A percentile compares a stretch with the other conserved stretches of the same genome.
Evolutionary conservation across 2,113 vertebrate species (phyloP).

Genomic region (Lichenostomus cassidix): DNA sequence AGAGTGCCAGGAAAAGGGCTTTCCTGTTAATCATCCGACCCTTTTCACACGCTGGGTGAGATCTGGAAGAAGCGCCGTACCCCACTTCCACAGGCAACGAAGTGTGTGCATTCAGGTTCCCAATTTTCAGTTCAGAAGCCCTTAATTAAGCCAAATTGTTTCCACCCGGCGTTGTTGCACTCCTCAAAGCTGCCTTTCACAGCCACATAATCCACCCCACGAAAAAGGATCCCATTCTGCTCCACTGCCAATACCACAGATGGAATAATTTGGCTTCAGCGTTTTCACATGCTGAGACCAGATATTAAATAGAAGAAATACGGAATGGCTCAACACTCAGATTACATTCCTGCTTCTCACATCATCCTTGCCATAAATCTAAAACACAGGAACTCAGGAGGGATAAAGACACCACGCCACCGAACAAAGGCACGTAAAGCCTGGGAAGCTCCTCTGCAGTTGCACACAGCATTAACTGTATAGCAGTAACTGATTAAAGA

Average conservation of each 20-base stretch:
- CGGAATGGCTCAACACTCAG: neutral
- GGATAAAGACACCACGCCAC: constrained; percentile 22
- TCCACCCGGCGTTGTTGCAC: neutral
- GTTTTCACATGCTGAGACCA: constrained; percentile 66
- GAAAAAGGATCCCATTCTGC: constrained; percentile 4
- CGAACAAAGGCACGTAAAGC: neutral
- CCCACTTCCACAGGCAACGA: neutral
- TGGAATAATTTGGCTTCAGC: constrained; percentile 52
- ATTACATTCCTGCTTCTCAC: constrained; percentile 63
- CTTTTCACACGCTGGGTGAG: fast-evolving
- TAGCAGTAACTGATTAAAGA: neutral
- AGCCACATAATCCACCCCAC: constrained; percentile 6
- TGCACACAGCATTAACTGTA: neutral
- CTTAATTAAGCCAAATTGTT: constrained; percentile 41
- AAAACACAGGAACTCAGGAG: constrained; percentile 61
- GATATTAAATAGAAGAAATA: constrained; percentile 65
- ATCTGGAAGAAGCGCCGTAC: fast-evolving
- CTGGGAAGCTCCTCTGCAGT: neutral
- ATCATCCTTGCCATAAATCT: constrained; percentile 67
- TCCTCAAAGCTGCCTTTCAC: constrained; percentile 61
- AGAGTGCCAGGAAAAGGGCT: neutral
- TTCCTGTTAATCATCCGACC: neutral
- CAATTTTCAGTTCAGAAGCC: constrained; percentile 12
- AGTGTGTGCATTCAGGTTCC: neutral
- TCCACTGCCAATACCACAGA: constrained; percentile 35